Conservation (phyloP, 2,888 invertebrate genomes). For the Drosophila nr. medialis region DNA sequence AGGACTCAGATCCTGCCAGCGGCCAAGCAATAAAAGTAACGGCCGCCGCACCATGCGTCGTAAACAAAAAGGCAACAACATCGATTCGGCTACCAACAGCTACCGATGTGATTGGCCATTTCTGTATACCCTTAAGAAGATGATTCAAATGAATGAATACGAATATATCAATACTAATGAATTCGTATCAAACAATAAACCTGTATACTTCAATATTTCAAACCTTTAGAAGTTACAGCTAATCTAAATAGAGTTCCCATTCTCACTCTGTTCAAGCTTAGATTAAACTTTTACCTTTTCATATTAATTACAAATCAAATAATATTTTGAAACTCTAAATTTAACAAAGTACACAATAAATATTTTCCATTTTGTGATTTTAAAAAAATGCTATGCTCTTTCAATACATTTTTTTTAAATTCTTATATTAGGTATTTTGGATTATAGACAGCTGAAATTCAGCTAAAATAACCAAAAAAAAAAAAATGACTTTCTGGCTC, state of each 20-base stretch:
- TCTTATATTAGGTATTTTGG: background rate
- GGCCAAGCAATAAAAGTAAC: conserved; percentile 68
- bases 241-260: background rate
- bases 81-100: conserved; percentile 3
- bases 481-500: background rate
- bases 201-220: background rate
- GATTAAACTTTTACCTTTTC: background rate
- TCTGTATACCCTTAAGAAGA: conserved; percentile 20
- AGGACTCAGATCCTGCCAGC: conserved; percentile 30
- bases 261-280: background rate
- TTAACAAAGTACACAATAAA: background rate
- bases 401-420: too few species aligned
- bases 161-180: background rate
- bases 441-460: background rate
- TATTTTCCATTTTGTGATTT: background rate
- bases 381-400: background rate
- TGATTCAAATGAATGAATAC: background rate
- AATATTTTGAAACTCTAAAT: background rate
- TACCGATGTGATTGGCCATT: background rate
- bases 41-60: conserved; percentile 46
- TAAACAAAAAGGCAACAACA: conserved; percentile 47
- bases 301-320: background rate
- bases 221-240: background rate
- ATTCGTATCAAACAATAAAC: background rate
- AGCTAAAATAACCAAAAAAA: background rate